Evolutionary conservation across 2,113 vertebrate species (phyloP).

Genomic region (Todiramphus chloris): DNA sequence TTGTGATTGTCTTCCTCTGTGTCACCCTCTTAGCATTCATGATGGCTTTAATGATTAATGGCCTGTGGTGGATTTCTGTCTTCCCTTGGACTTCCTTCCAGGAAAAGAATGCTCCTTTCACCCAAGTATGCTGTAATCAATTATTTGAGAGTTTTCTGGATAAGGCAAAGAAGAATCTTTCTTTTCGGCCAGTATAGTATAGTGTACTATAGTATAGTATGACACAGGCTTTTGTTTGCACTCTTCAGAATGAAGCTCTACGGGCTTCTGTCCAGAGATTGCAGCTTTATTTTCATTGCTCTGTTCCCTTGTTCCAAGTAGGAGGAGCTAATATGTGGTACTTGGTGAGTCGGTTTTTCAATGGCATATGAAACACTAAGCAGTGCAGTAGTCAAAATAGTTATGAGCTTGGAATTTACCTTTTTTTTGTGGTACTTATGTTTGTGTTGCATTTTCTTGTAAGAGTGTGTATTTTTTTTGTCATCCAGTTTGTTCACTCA

Average conservation of each 20-base stretch:
- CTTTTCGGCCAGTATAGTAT: background rate
- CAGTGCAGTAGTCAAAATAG: background rate
- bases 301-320: background rate
- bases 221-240: background rate
- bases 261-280: background rate
- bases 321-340: background rate
- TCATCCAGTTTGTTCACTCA: background rate
- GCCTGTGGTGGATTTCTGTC: background rate
- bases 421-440: background rate
- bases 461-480: background rate
- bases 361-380: background rate
- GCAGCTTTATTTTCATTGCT: background rate
- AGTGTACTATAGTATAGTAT: background rate
- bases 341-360: background rate
- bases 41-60: background rate
- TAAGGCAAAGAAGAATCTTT: background rate
- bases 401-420: background rate
- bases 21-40: accelerated
- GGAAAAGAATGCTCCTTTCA: background rate
- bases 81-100: background rate
- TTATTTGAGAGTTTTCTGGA: background rate
- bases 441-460: background rate
- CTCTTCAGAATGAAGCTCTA: background rate
- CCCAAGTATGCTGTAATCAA: background rate
- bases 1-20: background rate